Percentiles rank a stretch among this genome's conserved stretches.
Conservation (phyloP, 2,113 vertebrate species). For the Clinocottus analis region DNA sequence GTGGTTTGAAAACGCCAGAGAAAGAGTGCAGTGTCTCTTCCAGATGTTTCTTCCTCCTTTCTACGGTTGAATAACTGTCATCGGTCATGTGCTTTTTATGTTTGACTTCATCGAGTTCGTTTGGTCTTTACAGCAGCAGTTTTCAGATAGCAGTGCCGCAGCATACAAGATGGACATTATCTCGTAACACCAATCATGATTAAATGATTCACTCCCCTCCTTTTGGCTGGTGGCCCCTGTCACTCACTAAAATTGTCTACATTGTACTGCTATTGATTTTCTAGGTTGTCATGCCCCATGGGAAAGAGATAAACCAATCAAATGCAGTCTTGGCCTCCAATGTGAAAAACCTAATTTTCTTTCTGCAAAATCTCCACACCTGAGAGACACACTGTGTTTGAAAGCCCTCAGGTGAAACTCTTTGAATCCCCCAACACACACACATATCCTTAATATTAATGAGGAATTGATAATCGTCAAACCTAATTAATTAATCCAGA, state of each 20-base stretch:
- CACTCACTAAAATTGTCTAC: constrained; percentile 50
- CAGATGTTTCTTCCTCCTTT: constrained; percentile 19
- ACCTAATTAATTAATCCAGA: constrained; percentile 41
- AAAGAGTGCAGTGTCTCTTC: constrained; percentile 28
- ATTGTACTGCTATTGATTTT: constrained; percentile 62
- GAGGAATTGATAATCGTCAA: constrained; percentile 30
- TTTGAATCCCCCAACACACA: constrained; percentile 21
- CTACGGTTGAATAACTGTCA: constrained; percentile 21
- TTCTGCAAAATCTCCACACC: constrained; percentile 12
- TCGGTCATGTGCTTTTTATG: background rate
- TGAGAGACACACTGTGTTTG: constrained; percentile 3
- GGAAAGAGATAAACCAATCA: constrained; percentile 62
- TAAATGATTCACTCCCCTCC: constrained; percentile 54
- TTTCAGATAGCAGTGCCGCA: background rate
- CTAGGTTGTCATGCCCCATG: constrained; percentile 29
- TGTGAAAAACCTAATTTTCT: constrained; percentile 59
- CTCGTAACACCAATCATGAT: constrained; percentile 32
- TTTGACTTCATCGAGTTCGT: background rate
- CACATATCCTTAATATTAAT: too few relatives aligned
- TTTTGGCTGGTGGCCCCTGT: constrained; percentile 37
- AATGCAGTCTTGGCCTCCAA: constrained; percentile 35
- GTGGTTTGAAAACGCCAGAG: constrained; percentile 27
- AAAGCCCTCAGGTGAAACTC: constrained; percentile 33
- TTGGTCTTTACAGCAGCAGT: background rate
- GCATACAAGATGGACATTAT: constrained; percentile 3